Evolutionary conservation across 2,888 invertebrate species (phyloP), one percentile per base, ranked within the genome.

Genomic region (Monochamus alternatus): DNA sequence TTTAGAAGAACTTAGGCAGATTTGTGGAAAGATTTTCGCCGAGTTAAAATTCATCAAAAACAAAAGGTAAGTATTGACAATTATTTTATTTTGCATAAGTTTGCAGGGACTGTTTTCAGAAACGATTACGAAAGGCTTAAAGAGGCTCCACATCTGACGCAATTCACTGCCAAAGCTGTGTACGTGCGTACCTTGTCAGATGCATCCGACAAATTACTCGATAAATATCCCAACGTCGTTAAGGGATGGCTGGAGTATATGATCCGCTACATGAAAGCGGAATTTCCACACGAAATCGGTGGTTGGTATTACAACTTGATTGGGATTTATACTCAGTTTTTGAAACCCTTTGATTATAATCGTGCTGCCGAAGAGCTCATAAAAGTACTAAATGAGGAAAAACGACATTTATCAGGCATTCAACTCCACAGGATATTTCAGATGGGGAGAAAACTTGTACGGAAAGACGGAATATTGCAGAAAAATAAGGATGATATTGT

Each of bases 321-420:
- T 31, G 74, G 74, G 76, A 44, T 83, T 51, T 73, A 81, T 73
- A 81, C 80, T 73, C 74, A 69, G 10, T 76, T 80, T 59, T 65
- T 82, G 52, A 65, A 79, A 32, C 73, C 65, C 3, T 55, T 75
- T 14, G 60, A 78, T 68, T 78, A 76, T 71, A 65, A 76, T 12
- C 81, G 92, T 91, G 91, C 91, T 1, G 91, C 90, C 0, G 80
- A 88, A 79, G 85, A 89, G 7, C 81, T 92, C 51, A 76, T 91
- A 14, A 85, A 88, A 76, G 92, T 90, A 0, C 87, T 92, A 22
- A 38, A 52, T 51, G 30, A 73, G 5, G 70, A 86, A 86, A 14
- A 83, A 76, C 55, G 77, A 68, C 75, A 67, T 60, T 76, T 86
- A 55, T 78, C 82, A n/a, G 82, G 84, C 38, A 75, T 85, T n/a